A percentile compares a stretch with the other conserved stretches of the same genome.
These are phyloP conservation scores for Drosophila limbata DNA, from an alignment of 2,888 invertebrate genomes.

Conservation along the genomic window DNA sequence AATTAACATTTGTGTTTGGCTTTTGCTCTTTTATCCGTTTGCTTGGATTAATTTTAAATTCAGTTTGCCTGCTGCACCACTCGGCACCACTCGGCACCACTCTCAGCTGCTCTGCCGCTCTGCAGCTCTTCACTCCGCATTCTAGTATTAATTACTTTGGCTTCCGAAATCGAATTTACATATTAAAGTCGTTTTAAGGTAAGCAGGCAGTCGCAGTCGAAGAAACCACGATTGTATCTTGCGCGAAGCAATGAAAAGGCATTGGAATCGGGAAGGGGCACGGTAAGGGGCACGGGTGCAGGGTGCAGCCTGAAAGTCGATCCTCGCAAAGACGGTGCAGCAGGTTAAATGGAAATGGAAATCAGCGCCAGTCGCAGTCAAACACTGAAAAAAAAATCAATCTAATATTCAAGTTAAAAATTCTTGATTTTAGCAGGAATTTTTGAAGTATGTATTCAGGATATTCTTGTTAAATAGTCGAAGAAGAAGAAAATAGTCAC, in stretches of 20 bases:
- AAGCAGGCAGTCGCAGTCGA: conserved; percentile 38
- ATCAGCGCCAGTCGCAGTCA: conserved; percentile 66
- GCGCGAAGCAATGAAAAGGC: conserved; percentile 67
- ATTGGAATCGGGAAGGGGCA: conserved; percentile 46
- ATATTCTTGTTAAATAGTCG: too few species aligned
- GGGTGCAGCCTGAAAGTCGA: conserved; percentile 61
- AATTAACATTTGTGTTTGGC: conserved; percentile 80
- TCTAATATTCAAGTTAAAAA: too few species aligned
- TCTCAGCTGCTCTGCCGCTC: too few species aligned
- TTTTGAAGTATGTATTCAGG: too few species aligned
- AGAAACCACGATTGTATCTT: conserved; percentile 72
- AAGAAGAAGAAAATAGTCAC: too few species aligned
- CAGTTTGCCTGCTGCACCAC: conserved; percentile 61
- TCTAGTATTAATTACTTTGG: conserved; percentile 85
- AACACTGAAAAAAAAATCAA: conserved; percentile 1
- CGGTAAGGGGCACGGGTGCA: conserved; percentile 25
- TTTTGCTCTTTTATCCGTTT: conserved; percentile 81
- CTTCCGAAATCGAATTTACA: conserved; percentile 85
- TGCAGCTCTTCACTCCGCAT: conserved; percentile 61
- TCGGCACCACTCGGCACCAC: conserved; percentile 44
- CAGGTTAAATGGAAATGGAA: conserved; percentile 81
- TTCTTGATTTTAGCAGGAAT: too few species aligned
- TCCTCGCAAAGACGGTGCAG: conserved; percentile 69
- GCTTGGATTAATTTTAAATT: conserved; percentile 83
- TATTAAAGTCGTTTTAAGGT: conserved; percentile 82